Base-by-base conservation (phyloP, 2,113 vertebrate species). In the Megalops atlanticus region DNA sequence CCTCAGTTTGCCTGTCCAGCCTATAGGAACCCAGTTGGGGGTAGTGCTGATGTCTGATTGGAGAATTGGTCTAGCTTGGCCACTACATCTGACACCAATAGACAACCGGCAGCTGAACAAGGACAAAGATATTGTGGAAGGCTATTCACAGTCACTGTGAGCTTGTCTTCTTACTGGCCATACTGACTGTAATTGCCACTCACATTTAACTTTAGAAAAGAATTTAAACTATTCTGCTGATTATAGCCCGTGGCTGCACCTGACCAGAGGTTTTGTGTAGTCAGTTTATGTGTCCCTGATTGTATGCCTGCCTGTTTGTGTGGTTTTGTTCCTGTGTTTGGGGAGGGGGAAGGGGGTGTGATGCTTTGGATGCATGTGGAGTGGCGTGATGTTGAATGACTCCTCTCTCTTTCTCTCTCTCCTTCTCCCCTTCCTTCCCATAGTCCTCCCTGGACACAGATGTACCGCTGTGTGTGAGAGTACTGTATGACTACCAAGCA, bases 401-500 rank as follows among this genome's bases (percentile, higher is more conserved):
- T 68, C 45, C 2, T 43, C 4, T 39, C 85, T 70, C 43, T 84
- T 8, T 80, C 24, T 41, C 49, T 76, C 39, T 43, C 18, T 68
- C 40, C 36, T 83, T 77, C 83, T 84, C n/a, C 82, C 68, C 58
- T 82, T 72, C 81, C 92, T 82, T 89, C 80, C 85, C 83, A 83
- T 73, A 70, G n/a, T 70, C 2, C 33, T 18, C 47, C n/a, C n/a
- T 72, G 70, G 33, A 38, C 33, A 38, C 88, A 0, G 90, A 91
- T 75, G 86, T 39, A 36, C 89, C 89, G 80, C 86, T 93, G 80
- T 90, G 93, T 24, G 94, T 94, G 78, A 88, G 93, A 82, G 94
- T 93, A 27, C 85, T 95, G 54, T 94, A 93, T 69, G 92, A 94
- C 90, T 95, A 95, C 88, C 90, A 93, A 88, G 94, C 93, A 92